phyloP scores from a whole-genome alignment of 2,888 invertebrate genomes.

The Rhagonycha fulva region DNA sequence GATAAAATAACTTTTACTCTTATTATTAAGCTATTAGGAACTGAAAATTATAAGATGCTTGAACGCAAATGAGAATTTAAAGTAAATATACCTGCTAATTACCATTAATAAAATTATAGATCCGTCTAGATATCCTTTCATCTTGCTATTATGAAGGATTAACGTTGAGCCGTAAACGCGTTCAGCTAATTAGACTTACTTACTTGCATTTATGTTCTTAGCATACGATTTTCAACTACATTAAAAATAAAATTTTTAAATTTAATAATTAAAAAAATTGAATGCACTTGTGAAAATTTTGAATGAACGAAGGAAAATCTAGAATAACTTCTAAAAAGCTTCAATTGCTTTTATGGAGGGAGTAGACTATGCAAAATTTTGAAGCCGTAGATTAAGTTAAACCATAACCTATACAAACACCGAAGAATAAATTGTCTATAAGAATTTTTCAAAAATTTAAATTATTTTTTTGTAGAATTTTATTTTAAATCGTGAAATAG shows the following conservation, averaged over 20 bases:
- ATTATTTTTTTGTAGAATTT: too few species aligned
- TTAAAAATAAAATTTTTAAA: not conserved
- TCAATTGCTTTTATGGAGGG: too few species aligned
- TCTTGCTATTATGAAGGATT: not conserved
- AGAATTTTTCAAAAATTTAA: too few species aligned
- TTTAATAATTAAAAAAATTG: not conserved
- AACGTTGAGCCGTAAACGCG: not conserved
- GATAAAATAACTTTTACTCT: not conserved
- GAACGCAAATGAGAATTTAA: not conserved
- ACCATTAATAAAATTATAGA: constrained; percentile 1
- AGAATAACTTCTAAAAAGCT: too few species aligned
- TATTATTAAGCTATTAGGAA: not conserved
- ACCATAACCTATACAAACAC: too few species aligned
- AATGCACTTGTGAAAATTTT: too few species aligned
- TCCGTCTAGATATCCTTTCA: not conserved
- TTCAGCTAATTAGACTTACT: not conserved
- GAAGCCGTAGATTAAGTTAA: too few species aligned
- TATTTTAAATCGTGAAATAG: not conserved
- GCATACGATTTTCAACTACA: not conserved
- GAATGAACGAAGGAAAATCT: too few species aligned
- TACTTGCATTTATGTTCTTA: not conserved
- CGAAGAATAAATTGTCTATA: too few species aligned
- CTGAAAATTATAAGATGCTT: not conserved
- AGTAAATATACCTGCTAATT: not conserved
- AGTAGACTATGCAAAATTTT: too few species aligned